Conservation (phyloP, 2,888 invertebrate genomes). For the Cancer borealis region DNA sequence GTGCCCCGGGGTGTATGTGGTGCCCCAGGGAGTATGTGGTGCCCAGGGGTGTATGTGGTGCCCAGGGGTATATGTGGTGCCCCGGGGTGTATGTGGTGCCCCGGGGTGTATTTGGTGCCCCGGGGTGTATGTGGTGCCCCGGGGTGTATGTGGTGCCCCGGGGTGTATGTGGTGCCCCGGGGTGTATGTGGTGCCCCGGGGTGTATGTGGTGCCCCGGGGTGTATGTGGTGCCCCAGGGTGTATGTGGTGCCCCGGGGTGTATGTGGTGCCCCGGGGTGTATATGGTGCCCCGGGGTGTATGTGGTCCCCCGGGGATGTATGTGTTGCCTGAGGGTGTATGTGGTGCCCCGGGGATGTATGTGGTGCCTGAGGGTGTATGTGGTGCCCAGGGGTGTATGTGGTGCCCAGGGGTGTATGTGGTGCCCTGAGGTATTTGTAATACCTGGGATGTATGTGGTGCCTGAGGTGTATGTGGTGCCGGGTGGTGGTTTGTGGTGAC, state of each 20-base stretch:
- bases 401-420: neutral
- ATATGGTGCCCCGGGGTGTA: neutral
- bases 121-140: no score
- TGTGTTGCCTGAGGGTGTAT: neutral
- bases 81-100: no score
- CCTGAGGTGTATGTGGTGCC: neutral
- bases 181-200: no score
- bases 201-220: no score
- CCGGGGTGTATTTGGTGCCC: no score
- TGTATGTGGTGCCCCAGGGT: neutral
- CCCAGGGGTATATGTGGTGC: no score
- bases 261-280: neutral
- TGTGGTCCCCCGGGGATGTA: neutral
- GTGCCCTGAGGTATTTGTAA: neutral
- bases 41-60: no score
- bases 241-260: neutral
- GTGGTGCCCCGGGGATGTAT: neutral
- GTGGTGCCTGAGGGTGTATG: neutral
- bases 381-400: neutral
- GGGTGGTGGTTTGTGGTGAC: no score
- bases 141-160: no score
- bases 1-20: no score
- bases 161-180: no score
- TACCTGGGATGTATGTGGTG: neutral
- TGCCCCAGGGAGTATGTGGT: no score